Percentiles rank a stretch among this genome's conserved stretches.
These are phyloP conservation scores for Mimas tiliae DNA, from an alignment of 2,888 invertebrate genomes.

Conservation along the genomic window DNA sequence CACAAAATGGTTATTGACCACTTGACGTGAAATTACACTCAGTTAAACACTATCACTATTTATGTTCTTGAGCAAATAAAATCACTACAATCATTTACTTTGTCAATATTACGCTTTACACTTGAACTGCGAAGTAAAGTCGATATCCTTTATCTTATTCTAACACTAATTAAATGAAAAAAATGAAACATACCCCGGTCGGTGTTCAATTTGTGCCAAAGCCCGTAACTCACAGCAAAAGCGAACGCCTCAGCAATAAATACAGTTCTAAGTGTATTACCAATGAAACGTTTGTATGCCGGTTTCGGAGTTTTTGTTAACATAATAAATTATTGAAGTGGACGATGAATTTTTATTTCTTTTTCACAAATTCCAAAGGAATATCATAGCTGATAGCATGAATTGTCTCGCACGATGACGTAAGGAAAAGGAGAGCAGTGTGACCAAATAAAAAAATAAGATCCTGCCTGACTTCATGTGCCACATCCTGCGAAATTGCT, in stretches of 20 bases:
- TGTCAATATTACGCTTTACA: not conserved
- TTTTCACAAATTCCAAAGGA: not conserved
- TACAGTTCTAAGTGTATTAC: constrained; percentile 81
- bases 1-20: not conserved
- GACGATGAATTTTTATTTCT: constrained; percentile 5
- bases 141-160: not conserved
- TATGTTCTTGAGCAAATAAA: no score
- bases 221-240: constrained; percentile 85
- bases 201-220: constrained; percentile 89
- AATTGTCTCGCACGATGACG: constrained; percentile 47
- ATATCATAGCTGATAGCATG: not conserved
- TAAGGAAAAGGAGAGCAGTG: constrained; percentile 40
- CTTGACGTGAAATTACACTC: not conserved
- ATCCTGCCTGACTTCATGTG: no score
- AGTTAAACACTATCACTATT: no score
- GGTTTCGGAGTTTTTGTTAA: constrained; percentile 87
- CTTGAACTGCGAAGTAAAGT: not conserved
- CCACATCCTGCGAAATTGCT: no score
- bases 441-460: not conserved
- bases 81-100: not conserved
- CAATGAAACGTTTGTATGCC: constrained; percentile 78
- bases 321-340: constrained; percentile 79
- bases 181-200: constrained; percentile 86
- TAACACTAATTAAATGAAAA: constrained; percentile 29
- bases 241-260: constrained; percentile 85